Evolutionary conservation across 2,888 invertebrate species (phyloP).

Genomic region (Tigriopus californicus): DNA sequence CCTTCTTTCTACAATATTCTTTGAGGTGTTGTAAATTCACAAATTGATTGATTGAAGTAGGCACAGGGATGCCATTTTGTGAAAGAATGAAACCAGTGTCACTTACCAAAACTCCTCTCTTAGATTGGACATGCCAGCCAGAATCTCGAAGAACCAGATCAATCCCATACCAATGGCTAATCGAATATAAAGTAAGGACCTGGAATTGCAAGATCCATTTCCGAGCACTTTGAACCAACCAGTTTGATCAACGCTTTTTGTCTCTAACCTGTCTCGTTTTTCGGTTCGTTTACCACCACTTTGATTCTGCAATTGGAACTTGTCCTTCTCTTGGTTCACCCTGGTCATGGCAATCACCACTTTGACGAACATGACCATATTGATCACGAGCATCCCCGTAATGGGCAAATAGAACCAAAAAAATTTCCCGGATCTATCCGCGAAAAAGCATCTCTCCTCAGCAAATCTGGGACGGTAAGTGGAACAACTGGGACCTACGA

Average conservation of each 20-base stretch:
- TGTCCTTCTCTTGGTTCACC: neutral
- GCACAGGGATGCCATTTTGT: too few species aligned
- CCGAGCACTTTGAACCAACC: neutral
- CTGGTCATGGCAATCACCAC: neutral
- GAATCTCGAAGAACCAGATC: conserved; percentile 6
- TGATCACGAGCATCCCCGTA: neutral
- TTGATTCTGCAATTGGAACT: neutral
- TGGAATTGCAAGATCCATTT: too few species aligned
- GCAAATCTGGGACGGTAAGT: conserved; percentile 1
- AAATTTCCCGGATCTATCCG: neutral
- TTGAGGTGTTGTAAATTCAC: too few species aligned
- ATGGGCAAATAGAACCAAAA: conserved; percentile 2
- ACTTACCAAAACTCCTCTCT: too few species aligned
- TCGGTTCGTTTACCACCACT: neutral
- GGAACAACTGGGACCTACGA: neutral
- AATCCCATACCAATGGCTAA: conserved; percentile 4
- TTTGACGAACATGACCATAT: neutral
- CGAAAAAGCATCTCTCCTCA: conserved; percentile 4
- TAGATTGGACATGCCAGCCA: neutral
- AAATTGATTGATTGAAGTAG: too few species aligned
- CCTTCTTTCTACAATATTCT: too few species aligned
- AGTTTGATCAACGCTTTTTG: neutral
- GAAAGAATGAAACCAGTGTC: too few species aligned
- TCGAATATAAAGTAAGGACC: neutral
- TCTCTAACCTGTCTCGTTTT: neutral